Percentiles rank a stretch among this genome's conserved stretches.
Conservation (phyloP, 2,797 vertebrate species). For the Acanthurus tractus region DNA sequence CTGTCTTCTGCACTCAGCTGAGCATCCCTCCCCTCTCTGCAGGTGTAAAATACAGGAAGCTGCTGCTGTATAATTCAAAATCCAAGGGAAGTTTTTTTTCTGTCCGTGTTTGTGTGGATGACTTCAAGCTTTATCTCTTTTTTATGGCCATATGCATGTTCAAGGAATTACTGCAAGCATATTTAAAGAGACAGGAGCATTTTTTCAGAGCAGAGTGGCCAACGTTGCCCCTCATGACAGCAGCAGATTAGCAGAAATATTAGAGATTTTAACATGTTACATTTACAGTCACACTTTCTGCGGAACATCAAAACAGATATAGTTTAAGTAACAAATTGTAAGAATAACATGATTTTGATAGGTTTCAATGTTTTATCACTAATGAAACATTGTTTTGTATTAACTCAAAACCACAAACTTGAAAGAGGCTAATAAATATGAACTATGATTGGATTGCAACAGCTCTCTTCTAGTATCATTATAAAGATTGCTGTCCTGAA, state of each 20-base stretch:
- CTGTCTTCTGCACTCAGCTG: constrained; percentile 60
- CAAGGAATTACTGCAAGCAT: constrained; percentile 77
- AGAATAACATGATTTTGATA: background rate
- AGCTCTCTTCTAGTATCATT: background rate
- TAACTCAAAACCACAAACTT: background rate
- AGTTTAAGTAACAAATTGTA: background rate
- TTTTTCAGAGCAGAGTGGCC: constrained; percentile 31
- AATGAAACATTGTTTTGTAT: background rate
- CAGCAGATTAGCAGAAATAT: background rate
- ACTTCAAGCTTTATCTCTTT: constrained; percentile 79
- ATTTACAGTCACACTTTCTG: background rate
- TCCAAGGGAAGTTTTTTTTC: constrained; percentile 61
- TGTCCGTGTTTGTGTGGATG: constrained; percentile 68
- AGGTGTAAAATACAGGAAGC: constrained; percentile 78
- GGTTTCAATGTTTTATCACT: background rate
- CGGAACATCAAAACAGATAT: background rate
- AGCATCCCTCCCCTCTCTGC: constrained; percentile 67
- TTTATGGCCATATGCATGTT: constrained; percentile 80
- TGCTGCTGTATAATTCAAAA: constrained; percentile 81
- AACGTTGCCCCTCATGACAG: background rate
- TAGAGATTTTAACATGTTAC: background rate
- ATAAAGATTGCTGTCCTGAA: background rate
- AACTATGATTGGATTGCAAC: background rate
- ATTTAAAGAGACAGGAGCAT: constrained; percentile 83
- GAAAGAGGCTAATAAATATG: constrained; percentile 2